phyloP scores from a whole-genome alignment of 2,797 vertebrate genomes.

The Pogoniulus pusillus region DNA sequence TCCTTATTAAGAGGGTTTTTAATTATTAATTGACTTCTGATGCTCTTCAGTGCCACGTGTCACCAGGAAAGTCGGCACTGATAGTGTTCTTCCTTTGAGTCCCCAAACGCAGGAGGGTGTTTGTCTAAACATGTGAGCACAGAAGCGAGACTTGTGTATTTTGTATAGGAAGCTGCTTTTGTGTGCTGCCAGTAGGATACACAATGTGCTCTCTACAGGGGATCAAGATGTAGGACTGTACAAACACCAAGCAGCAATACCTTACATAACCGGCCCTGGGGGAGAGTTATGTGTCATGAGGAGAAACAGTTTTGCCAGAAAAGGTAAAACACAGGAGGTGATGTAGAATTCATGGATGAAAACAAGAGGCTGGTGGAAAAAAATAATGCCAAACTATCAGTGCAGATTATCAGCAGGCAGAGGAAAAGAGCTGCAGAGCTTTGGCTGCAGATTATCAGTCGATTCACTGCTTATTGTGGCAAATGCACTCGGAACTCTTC shows the following conservation, averaged over 20 bases:
- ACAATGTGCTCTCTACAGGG: slow-evolving; percentile 55
- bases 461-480: background rate
- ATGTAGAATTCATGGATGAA: slow-evolving; percentile 33
- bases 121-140: slow-evolving; percentile 40
- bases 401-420: background rate
- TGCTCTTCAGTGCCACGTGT: accelerated
- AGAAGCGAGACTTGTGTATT: slow-evolving; percentile 45
- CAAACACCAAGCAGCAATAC: slow-evolving; percentile 56
- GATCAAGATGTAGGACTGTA: slow-evolving; percentile 49
- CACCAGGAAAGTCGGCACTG: background rate
- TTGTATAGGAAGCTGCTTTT: slow-evolving; percentile 59
- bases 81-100: background rate
- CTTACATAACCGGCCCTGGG: slow-evolving; percentile 54
- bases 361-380: background rate
- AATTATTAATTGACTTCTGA: accelerated
- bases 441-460: background rate
- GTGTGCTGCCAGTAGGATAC: slow-evolving; percentile 53
- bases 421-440: background rate
- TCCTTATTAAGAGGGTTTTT: background rate
- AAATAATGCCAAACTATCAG: background rate
- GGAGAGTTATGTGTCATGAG: slow-evolving; percentile 26
- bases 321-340: slow-evolving; percentile 37
- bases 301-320: slow-evolving; percentile 25
- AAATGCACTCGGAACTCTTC: background rate
- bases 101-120: background rate